A percentile compares a stretch with the other conserved stretches of the same genome.
Conservation (phyloP, 2,113 vertebrate species). For the Lates calcarifer region DNA sequence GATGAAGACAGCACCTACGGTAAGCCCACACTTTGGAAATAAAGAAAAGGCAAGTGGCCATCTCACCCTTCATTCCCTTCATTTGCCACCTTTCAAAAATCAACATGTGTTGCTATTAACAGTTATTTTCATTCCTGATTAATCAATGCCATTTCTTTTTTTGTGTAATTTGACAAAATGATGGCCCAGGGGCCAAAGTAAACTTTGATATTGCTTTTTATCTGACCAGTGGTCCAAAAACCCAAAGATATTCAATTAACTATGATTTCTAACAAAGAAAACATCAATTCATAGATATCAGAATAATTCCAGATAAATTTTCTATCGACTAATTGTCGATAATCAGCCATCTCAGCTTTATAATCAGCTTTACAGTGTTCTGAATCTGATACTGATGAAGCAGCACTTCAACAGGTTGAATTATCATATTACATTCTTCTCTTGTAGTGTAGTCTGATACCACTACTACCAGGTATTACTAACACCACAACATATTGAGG, state of each 20-base stretch:
- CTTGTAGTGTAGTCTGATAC: background rate
- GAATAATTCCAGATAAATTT: background rate
- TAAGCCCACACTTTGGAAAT: constrained; percentile 27
- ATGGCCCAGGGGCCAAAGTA: background rate
- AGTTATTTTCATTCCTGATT: background rate
- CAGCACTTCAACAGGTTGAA: constrained; percentile 1
- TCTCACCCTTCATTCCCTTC: background rate
- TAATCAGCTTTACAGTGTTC: background rate
- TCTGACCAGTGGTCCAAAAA: background rate
- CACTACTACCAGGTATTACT: background rate
- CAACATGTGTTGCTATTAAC: background rate
- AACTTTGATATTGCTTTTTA: background rate
- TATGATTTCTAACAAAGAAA: background rate
- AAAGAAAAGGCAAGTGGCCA: background rate
- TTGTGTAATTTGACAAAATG: background rate
- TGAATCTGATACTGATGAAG: background rate
- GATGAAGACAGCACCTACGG: constrained; percentile 92
- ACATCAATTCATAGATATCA: background rate
- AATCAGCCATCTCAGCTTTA: background rate
- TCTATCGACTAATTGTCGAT: background rate
- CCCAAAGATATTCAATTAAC: background rate
- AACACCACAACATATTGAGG: constrained; percentile 14
- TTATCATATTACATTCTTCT: background rate
- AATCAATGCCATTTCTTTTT: no score
- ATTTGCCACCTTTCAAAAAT: background rate